Base-by-base conservation (phyloP, 2,113 vertebrate species). In the Hippotragus niger region DNA sequence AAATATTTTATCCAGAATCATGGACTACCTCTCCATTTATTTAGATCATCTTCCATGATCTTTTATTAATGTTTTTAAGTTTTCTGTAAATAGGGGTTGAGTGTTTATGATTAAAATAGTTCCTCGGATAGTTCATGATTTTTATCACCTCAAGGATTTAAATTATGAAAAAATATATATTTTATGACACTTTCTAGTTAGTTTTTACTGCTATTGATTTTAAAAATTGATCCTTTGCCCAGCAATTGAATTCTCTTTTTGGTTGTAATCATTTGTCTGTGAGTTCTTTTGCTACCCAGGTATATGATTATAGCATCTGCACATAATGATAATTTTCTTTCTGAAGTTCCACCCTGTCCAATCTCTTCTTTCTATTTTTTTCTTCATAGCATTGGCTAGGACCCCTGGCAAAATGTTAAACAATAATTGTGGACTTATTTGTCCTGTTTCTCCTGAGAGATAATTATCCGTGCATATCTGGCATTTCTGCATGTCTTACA, bases 91-190 rank as follows among this genome's bases (percentile, higher is more conserved):
- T 5, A 58, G 33, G 29, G 3, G 15, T 93, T 90, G 31, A 93
- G 10, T 71, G 29, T 74, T 74, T 19, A 57, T 86, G 31, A 31
- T 88, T 88, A 96, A 91, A 90, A 60, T 86, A 82, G 43, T 87
- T 93, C 11, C 45, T 90, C 2, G 74, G 31, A 55, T n/a, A 36
- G n/a, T 47, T 74, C 83, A 27, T 29, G 50, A 71, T 60, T 90
- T 95, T 67, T 85, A 78, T 19, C 71, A 45, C 53, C 82, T 93
- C 45, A 60, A 85, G 29, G 4, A 52, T 71, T 82, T 25, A 93
- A 93, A 90, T 82, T 47, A 78, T 67, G 52, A 90, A 93, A 95
- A 93, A 74, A 90, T 53, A 87, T 50, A 27, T 82, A 33, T 95
- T 45, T 92, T 67, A 60, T 92, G 92, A 85, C 3, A 55, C 62